Conservation (phyloP, 2,113 vertebrate species). For the Geococcyx californianus region DNA sequence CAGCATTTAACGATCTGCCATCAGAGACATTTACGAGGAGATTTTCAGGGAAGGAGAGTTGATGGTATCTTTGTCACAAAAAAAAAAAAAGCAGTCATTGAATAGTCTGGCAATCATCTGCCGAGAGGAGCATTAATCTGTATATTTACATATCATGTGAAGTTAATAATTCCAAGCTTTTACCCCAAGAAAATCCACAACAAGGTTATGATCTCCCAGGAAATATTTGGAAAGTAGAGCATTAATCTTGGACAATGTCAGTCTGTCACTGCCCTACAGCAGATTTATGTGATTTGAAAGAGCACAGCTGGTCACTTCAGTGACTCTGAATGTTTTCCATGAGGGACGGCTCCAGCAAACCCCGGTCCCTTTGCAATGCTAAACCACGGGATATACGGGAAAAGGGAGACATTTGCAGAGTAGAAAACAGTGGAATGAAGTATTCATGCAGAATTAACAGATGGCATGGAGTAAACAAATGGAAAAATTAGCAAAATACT, state of each 20-base stretch:
- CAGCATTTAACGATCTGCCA: constrained; percentile 62
- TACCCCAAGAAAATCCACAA: not conserved
- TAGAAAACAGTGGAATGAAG: not conserved
- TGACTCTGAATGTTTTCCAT: not conserved
- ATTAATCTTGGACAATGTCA: not conserved
- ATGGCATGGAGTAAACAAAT: constrained; percentile 15
- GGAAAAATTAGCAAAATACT: constrained; percentile 8
- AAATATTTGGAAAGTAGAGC: constrained; percentile 1
- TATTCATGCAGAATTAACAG: not conserved
- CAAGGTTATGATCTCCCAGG: not conserved
- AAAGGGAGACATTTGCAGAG: not conserved
- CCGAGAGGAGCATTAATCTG: not conserved
- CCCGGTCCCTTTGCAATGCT: not conserved
- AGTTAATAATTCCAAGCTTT: not conserved
- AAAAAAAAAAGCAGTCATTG: not conserved
- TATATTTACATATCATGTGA: constrained; percentile 11
- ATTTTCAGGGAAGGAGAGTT: constrained; percentile 43
- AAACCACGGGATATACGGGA: not conserved
- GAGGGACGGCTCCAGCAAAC: not conserved
- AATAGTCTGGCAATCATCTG: not conserved
- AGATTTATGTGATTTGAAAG: not conserved
- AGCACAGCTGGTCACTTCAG: not conserved
- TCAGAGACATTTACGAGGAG: constrained; percentile 52
- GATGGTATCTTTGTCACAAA: constrained; percentile 32
- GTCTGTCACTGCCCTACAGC: not conserved